Conservation (phyloP, 2,113 vertebrate species). For the Fulmarus glacialis region DNA sequence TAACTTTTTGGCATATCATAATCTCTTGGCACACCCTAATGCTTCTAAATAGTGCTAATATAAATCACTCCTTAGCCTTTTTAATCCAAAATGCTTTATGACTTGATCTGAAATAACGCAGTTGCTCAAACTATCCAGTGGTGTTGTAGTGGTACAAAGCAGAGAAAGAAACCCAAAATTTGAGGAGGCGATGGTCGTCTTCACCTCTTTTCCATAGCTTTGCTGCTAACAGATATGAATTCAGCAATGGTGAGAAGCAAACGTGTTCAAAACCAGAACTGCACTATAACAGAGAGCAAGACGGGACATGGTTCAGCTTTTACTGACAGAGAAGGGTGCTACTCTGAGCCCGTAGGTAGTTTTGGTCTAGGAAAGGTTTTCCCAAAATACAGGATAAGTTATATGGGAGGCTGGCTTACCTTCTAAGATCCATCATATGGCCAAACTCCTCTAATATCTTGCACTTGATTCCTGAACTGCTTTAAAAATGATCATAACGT, state of each 20-base stretch:
- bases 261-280: neutral
- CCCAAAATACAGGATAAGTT: neutral
- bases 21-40: neutral
- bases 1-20: neutral
- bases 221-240: neutral
- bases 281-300: neutral
- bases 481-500: rapidly evolving
- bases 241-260: rapidly evolving
- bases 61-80: neutral
- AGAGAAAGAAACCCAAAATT: neutral
- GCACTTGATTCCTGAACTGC: neutral
- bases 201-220: neutral
- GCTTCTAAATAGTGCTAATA: neutral
- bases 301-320: neutral
- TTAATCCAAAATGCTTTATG: neutral
- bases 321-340: neutral
- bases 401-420: neutral
- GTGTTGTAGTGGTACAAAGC: neutral
- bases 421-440: neutral
- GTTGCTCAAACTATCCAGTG: neutral
- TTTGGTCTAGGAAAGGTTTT: neutral
- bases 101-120: neutral
- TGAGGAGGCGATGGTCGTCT: neutral
- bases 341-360: neutral
- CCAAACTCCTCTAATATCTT: neutral